These are phyloP conservation scores for Myotis vivesi DNA, from an alignment of 2,797 vertebrate species.

Conservation along the genomic window DNA sequence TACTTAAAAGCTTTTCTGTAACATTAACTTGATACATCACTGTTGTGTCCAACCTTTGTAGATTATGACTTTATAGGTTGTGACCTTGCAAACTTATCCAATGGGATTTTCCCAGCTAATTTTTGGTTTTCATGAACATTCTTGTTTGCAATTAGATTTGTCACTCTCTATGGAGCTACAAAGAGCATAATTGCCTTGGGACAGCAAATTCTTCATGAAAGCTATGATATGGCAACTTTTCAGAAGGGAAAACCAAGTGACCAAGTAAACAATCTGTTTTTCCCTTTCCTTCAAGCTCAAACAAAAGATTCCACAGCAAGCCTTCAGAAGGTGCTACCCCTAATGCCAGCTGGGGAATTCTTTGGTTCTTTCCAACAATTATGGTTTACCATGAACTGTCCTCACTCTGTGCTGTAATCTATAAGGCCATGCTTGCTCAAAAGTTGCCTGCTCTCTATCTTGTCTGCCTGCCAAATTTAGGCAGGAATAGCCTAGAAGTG, in stretches of 20 bases:
- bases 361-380: constrained; percentile 59
- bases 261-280: constrained; percentile 53
- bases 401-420: background rate
- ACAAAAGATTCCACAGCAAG: background rate
- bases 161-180: background rate
- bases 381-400: constrained; percentile 52
- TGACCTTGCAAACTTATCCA: background rate
- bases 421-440: background rate
- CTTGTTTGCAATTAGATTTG: background rate
- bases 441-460: background rate
- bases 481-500: background rate
- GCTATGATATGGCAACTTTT: constrained; percentile 8
- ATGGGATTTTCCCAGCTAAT: background rate
- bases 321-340: background rate
- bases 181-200: background rate
- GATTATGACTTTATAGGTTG: background rate
- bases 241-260: constrained; percentile 67
- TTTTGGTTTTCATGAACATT: background rate
- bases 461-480: background rate
- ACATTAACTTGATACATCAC: background rate
- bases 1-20: background rate
- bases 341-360: background rate
- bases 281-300: constrained; percentile 44
- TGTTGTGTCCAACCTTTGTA: background rate
- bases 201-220: background rate